Percentiles rank a stretch among this genome's conserved stretches.
phyloP scores from a whole-genome alignment of 2,113 vertebrate genomes.

The Xiphophorus couchianus region DNA sequence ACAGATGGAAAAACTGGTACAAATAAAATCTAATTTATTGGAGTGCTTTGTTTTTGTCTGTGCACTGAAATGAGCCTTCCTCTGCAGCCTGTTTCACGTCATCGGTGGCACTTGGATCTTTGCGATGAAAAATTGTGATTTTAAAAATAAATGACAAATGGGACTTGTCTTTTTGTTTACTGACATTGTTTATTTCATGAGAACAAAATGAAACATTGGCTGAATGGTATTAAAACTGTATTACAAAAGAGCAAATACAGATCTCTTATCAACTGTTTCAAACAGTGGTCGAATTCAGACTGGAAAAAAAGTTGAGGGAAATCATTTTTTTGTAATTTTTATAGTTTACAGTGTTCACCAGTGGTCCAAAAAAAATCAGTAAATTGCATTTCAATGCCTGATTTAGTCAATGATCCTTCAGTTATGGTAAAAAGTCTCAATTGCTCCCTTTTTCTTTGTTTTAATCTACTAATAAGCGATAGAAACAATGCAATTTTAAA shows the following conservation, averaged over 20 bases:
- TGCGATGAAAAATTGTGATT: constrained; percentile 56
- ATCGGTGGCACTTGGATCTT: constrained; percentile 62
- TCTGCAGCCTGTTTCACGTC: constrained; percentile 56
- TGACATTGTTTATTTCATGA: constrained; percentile 71
- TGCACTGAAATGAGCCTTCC: constrained; percentile 70
- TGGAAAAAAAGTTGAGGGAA: constrained; percentile 29
- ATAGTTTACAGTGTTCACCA: constrained; percentile 24
- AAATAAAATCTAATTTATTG: constrained; percentile 75
- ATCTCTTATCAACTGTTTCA: constrained; percentile 50
- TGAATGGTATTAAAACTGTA: constrained; percentile 70
- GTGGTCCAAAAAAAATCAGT: constrained; percentile 46
- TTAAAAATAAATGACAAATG: constrained; percentile 46
- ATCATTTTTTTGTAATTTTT: constrained; percentile 1
- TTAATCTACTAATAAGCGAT: constrained; percentile 51
- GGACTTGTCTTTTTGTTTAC: constrained; percentile 20
- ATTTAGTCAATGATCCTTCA: constrained; percentile 31
- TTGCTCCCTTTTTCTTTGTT: constrained; percentile 31
- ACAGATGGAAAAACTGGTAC: constrained; percentile 53
- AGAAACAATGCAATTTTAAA: constrained; percentile 71
- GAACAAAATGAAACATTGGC: constrained; percentile 57
- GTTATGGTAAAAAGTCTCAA: constrained; percentile 40
- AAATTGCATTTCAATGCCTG: constrained; percentile 41
- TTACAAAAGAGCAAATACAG: constrained; percentile 68
- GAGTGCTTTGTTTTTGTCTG: constrained; percentile 60
- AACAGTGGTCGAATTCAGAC: constrained; percentile 42